Evolutionary conservation across 2,888 invertebrate species (phyloP), one percentile per base, ranked within the genome.

Genomic region (Dinocampus coccinellae): DNA sequence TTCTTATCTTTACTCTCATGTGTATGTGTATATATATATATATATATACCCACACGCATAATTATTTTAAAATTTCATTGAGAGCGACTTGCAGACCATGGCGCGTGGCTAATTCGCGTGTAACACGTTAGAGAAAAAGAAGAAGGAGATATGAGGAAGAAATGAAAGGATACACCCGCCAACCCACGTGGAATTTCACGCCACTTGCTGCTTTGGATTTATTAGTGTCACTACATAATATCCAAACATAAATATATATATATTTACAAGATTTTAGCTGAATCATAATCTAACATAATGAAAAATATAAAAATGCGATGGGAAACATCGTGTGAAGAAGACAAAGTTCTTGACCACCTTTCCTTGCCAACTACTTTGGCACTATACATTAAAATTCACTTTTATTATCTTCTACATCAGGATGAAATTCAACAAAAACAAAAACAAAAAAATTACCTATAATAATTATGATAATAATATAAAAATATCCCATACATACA

Each of bases 131-230:
- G 66, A 68, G 70, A 47, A 22, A 64, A 68, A 69, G 39, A 22
- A 33, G 47, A 55, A 34, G 33, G 22, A 39, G 7, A 65, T 75
- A 47, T 20, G 47, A 47, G 47, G 20, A 63, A 34, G 58, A n/a
- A n/a, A n/a, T n/a, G n/a, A n/a, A n/a, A n/a, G n/a, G n/a, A n/a
- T n/a, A n/a, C n/a, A n/a, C n/a, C n/a, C n/a, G n/a, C n/a, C n/a
- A n/a, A 74, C 70, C 78, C 74, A 71, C 71, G 72, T 73, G 68
- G 72, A 77, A 81, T 80, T 80, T 80, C 80, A 77, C 76, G 77
- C 77, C 76, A 80, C 77, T 80, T 79, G 72, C 73, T 47, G 70
- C 36, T 70, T 66, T 69, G 75, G 77, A 80, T 81, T 81, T 81
- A 78, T 78, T 77, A 76, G 73, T 75, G 73, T 63, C 53, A 61